These are phyloP conservation scores for Microtus agrestis DNA, from an alignment of 2,797 vertebrate genomes.

Conservation along the genomic window DNA sequence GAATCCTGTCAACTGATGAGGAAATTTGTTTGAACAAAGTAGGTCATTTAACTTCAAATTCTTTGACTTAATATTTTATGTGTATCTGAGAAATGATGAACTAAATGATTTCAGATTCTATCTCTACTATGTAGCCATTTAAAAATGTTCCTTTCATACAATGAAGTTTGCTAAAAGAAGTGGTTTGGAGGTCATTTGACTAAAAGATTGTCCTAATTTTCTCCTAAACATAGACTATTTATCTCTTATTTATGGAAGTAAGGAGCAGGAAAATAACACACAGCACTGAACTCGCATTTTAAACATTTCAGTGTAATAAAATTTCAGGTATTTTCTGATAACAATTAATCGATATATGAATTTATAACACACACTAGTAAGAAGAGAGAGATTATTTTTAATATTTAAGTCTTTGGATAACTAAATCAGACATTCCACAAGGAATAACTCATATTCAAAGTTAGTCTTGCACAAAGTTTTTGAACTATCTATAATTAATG, in stretches of 20 bases:
- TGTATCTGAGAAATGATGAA: conserved; percentile 36
- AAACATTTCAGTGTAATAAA: neutral
- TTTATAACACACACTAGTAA: neutral
- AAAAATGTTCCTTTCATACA: conserved; percentile 39
- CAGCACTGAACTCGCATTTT: neutral
- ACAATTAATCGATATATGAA: neutral
- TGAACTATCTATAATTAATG: conserved; percentile 67
- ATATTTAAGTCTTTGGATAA: neutral
- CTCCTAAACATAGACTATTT: conserved; percentile 45
- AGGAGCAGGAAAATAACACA: neutral
- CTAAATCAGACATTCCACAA: conserved; percentile 27
- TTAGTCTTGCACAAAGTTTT: conserved; percentile 37
- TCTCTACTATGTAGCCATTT: neutral
- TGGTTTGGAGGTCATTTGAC: neutral
- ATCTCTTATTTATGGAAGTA: conserved; percentile 7
- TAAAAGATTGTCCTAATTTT: conserved; percentile 31
- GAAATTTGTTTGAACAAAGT: conserved; percentile 69
- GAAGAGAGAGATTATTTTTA: conserved; percentile 48
- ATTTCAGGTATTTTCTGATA: neutral
- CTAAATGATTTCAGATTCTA: neutral
- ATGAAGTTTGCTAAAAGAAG: conserved; percentile 33
- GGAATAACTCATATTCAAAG: neutral
- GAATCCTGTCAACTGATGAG: conserved; percentile 51
- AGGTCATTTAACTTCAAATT: conserved; percentile 69
- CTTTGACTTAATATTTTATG: conserved; percentile 61